phyloP scores from a whole-genome alignment of 2,797 vertebrate genomes.

The Chiroxiphia lanceolata region DNA sequence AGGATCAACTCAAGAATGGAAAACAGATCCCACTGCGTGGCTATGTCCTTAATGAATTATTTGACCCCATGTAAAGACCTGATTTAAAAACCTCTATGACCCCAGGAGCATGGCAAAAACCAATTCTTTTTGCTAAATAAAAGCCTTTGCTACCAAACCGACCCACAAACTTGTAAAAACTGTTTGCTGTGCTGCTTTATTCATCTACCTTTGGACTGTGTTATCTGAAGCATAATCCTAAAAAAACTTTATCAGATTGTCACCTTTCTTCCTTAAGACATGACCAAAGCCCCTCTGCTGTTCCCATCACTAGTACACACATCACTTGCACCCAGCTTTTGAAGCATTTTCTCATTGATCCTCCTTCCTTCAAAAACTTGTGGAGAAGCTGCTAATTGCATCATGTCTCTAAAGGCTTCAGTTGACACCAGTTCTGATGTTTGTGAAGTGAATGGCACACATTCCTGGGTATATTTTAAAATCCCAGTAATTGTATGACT shows the following conservation, averaged over 20 bases:
- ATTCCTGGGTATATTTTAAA: background rate
- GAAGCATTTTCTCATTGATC: slow-evolving; percentile 30
- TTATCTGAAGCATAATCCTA: slow-evolving; percentile 9
- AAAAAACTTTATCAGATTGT: background rate
- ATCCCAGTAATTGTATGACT: background rate
- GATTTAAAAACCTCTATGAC: background rate
- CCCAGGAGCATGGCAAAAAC: background rate
- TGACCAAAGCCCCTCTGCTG: background rate
- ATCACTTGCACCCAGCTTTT: slow-evolving; percentile 25
- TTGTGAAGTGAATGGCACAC: background rate
- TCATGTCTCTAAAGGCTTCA: background rate
- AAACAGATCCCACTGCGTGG: background rate
- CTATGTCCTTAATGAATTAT: background rate
- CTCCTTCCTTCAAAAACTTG: slow-evolving; percentile 1
- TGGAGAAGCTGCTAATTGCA: background rate
- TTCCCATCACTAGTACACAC: background rate
- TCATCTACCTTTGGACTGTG: background rate
- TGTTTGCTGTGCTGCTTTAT: background rate
- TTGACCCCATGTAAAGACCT: background rate
- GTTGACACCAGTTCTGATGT: background rate
- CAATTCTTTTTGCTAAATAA: background rate
- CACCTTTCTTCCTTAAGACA: background rate
- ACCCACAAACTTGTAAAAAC: background rate
- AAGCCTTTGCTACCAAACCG: background rate
- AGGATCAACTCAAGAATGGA: background rate